Evolutionary conservation across 2,113 vertebrate genomes (phyloP).

Genomic region (Procapra przewalskii): DNA sequence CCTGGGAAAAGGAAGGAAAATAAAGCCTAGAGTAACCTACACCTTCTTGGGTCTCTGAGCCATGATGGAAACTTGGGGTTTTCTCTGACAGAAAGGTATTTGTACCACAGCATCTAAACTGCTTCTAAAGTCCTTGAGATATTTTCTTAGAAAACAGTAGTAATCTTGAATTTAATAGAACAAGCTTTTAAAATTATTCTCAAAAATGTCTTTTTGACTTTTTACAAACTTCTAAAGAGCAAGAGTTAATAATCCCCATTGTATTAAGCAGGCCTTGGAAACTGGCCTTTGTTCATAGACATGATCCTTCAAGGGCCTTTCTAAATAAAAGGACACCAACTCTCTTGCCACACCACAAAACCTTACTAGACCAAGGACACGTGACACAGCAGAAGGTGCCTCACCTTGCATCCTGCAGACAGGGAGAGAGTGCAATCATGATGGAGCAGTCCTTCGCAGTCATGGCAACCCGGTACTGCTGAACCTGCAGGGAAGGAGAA

Average conservation of each 20-base stretch:
- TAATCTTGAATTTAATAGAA: not conserved
- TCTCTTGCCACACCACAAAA: not conserved
- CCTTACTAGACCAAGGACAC: not conserved
- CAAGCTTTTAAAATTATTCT: not conserved
- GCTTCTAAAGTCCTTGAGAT: not conserved
- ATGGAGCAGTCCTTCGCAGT: constrained; percentile 98
- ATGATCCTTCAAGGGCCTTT: not conserved
- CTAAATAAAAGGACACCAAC: accelerated
- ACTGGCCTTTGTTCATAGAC: not conserved
- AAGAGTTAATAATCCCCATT: not conserved
- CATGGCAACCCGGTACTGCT: constrained; percentile 96
- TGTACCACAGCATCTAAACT: not conserved
- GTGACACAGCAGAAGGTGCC: not conserved
- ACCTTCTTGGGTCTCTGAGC: not conserved
- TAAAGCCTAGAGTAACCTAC: not conserved
- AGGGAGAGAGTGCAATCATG: constrained; percentile 92
- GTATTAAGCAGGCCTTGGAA: not conserved
- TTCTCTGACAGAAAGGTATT: not conserved
- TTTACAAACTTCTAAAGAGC: not conserved
- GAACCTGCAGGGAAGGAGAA: constrained; percentile 81
- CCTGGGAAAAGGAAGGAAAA: not conserved
- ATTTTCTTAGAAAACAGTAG: not conserved
- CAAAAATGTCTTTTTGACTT: not conserved
- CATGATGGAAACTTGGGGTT: not conserved
- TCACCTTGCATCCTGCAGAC: constrained; percentile 89